Evolutionary conservation across 1,140 invertebrate genomes (phyloP).

Genomic region (Berghia stephanieae): DNA sequence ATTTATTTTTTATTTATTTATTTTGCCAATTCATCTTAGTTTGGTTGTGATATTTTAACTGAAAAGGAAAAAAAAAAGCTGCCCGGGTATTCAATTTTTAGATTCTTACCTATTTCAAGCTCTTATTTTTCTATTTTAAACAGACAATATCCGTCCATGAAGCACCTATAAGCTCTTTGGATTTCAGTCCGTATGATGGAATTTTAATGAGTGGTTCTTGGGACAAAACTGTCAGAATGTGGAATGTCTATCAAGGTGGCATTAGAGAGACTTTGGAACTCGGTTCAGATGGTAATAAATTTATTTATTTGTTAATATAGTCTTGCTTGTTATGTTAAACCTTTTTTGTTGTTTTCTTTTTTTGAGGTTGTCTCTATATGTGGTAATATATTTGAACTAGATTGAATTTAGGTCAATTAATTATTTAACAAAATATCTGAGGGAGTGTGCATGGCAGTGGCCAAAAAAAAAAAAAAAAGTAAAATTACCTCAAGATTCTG

Average conservation of each 20-base stretch:
- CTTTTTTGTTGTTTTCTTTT: neutral
- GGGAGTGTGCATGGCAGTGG: no score
- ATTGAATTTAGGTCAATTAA: no score
- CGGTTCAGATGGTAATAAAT: conserved; percentile 77
- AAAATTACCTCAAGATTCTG: no score
- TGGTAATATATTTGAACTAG: no score
- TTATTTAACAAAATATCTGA: no score
- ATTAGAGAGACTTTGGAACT: conserved; percentile 85
- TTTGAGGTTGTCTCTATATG: neutral
- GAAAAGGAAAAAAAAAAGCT: no score
- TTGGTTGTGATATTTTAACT: neutral
- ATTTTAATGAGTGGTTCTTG: conserved; percentile 88
- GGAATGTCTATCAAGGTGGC: conserved; percentile 85
- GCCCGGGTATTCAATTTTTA: no score
- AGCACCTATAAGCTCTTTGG: conserved; percentile 85
- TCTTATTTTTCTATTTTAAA: neutral
- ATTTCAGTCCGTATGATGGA: conserved; percentile 81
- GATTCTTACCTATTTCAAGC: no score
- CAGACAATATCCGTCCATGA: conserved; percentile 89
- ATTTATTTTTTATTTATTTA: neutral
- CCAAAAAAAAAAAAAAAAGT: no score
- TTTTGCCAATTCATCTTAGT: neutral
- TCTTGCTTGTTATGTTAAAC: neutral
- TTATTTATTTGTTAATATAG: neutral
- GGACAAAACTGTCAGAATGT: conserved; percentile 92